Evolutionary conservation across 1,140 invertebrate species (phyloP), one percentile per base, ranked within the genome.

Genomic region (Bactericera cockerelli): DNA sequence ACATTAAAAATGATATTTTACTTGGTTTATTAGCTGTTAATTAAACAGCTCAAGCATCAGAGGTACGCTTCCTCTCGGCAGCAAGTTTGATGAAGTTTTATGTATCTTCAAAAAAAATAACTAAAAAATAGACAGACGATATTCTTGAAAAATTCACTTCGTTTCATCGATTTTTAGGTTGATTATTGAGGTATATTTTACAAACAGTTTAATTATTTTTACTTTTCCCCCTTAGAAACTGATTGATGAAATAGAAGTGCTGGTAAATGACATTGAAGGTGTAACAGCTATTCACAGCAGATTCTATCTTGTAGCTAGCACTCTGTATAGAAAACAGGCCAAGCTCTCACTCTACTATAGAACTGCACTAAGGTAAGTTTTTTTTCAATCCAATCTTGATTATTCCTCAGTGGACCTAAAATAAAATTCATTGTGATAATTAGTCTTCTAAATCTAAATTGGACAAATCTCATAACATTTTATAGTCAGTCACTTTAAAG

Each of bases 281-380:
- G 82, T 98, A 2, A 93, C 92, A 0, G 75, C 89, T 1, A 93
- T 98, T 6, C 95, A 98, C 72, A 90, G 91, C 13, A 78, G 92
- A 66, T 99, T 93, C 72, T 99, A 98, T 70, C 83, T 94, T 62
- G 76, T 98, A 26, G 91, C 93, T 2, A 93, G 92, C 38, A 84
- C 94, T 63, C 90, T 97, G 65, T 89, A 92, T 69, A 77, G 82
- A 66, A 76, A 89, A 55, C 82, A 89, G 71, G 89, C 87, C 16
- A 87, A 92, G 70, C 87, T 93, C 74, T 85, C 87, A 2, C 82
- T 86, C 56, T 99, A 98, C 75, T 99, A 99, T 74, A 81, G 89
- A 58, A 89, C 93, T 62, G 91, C 95, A 26, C 75, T 99, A 6
- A 83, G 93, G 69, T 76, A 62, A 33, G 39, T n/a, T n/a, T n/a